Conservation (phyloP, 2,797 vertebrate species). For the Hippocampus kuda region DNA sequence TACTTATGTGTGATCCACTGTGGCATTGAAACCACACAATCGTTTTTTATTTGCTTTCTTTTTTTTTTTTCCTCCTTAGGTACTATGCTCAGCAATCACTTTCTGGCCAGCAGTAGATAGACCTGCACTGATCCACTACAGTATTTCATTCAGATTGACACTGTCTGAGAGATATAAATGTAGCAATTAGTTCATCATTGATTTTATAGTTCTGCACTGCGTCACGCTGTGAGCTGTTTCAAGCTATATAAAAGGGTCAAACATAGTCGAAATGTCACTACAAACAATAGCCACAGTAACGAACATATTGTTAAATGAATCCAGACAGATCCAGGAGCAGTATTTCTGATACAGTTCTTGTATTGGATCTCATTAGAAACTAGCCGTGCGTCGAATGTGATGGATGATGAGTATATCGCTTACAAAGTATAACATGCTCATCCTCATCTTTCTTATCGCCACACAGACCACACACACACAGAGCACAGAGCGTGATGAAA, state of each 20-base stretch:
- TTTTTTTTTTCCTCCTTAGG: neutral
- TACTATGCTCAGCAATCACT: neutral
- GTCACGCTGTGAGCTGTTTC: neutral
- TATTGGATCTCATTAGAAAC: conserved; percentile 14
- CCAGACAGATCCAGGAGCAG: neutral
- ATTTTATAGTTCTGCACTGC: neutral
- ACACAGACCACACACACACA: conserved; percentile 51
- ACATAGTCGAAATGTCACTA: neutral
- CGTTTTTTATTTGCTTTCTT: neutral
- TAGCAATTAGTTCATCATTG: neutral
- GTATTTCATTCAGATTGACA: neutral
- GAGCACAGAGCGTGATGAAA: conserved; percentile 43
- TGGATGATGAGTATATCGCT: conserved; percentile 15
- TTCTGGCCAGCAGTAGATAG: neutral
- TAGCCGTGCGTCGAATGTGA: conserved; percentile 13
- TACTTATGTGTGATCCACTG: conserved; percentile 12
- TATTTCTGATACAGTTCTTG: conserved; percentile 9
- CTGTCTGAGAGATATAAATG: neutral
- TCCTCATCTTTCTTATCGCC: conserved; percentile 44
- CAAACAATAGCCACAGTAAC: neutral
- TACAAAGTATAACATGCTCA: conserved; percentile 5
- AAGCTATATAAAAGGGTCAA: neutral
- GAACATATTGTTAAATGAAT: neutral
- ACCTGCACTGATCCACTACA: neutral
- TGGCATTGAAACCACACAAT: conserved; percentile 17